Evolutionary conservation across 2,113 vertebrate species (phyloP).

Genomic region (Bothrops jararaca): DNA sequence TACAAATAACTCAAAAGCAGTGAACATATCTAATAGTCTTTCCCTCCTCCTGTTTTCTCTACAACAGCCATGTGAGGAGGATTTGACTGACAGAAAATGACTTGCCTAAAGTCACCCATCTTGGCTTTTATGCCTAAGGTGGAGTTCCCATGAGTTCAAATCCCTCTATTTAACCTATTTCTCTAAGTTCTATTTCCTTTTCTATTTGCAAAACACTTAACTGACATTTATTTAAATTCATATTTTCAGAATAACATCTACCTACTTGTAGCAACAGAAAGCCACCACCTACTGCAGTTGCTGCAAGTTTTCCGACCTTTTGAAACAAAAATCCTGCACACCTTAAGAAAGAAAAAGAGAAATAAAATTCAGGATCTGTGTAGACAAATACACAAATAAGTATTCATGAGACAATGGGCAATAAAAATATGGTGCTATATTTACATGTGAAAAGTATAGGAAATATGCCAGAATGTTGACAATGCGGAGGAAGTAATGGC

Average conservation of each 20-base stretch:
- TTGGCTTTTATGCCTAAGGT: background rate
- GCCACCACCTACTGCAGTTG: conserved; percentile 83
- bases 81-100: background rate
- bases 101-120: background rate
- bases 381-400: background rate
- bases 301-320: conserved; percentile 85
- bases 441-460: background rate
- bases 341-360: conserved; percentile 55
- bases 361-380: background rate
- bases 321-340: conserved; percentile 86
- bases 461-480: background rate
- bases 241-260: background rate
- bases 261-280: conserved; percentile 83
- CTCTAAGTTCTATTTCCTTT: background rate
- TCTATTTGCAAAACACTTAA: background rate
- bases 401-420: background rate
- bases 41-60: background rate
- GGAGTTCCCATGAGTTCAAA: background rate
- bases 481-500: background rate
- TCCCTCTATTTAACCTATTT: background rate
- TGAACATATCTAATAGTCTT: background rate
- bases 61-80: background rate
- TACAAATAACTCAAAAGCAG: background rate
- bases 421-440: background rate
- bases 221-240: background rate